These are phyloP conservation scores for Oncorhynchus gorbuscha DNA, from an alignment of 2,113 vertebrate genomes.

Conservation along the genomic window DNA sequence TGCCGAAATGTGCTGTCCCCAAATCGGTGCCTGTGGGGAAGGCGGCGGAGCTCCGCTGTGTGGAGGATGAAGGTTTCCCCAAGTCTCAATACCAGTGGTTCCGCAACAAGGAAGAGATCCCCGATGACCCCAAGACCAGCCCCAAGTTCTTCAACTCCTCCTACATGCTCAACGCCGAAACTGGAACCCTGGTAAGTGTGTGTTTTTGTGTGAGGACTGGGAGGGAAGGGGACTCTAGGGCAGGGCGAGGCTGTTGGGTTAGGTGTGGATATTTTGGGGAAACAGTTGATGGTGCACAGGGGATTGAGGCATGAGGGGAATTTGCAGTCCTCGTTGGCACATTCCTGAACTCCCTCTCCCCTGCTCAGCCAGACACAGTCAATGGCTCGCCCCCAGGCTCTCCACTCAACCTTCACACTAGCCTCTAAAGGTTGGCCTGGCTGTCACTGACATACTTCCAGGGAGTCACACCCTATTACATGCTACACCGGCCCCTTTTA, in stretches of 20 bases:
- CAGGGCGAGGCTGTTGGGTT: constrained; percentile 45
- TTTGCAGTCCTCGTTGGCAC: constrained; percentile 73
- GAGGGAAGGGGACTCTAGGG: background rate
- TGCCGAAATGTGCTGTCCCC: constrained; percentile 86
- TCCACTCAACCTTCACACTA: constrained; percentile 39
- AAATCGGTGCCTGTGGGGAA: constrained; percentile 93
- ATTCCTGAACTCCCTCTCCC: constrained; percentile 64
- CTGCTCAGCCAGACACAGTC: constrained; percentile 36
- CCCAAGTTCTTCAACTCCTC: constrained; percentile 85
- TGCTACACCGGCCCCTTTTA: background rate
- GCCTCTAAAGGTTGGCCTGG: constrained; percentile 37
- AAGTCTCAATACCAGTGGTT: constrained; percentile 93
- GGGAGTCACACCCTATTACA: background rate
- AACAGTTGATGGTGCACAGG: constrained; percentile 73
- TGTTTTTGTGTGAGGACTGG: constrained; percentile 48
- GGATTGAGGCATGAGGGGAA: constrained; percentile 68
- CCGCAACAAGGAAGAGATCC: constrained; percentile 82
- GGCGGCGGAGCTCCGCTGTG: constrained; percentile 83
- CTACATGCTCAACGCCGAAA: constrained; percentile 77
- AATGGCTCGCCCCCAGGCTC: constrained; percentile 16
- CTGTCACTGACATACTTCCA: constrained; percentile 3
- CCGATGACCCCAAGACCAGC: constrained; percentile 80
- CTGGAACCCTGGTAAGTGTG: constrained; percentile 88
- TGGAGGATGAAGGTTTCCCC: constrained; percentile 88
- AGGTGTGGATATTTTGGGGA: constrained; percentile 75